Base-by-base conservation (phyloP, 2,888 invertebrate genomes). In the Globia sparganii region DNA sequence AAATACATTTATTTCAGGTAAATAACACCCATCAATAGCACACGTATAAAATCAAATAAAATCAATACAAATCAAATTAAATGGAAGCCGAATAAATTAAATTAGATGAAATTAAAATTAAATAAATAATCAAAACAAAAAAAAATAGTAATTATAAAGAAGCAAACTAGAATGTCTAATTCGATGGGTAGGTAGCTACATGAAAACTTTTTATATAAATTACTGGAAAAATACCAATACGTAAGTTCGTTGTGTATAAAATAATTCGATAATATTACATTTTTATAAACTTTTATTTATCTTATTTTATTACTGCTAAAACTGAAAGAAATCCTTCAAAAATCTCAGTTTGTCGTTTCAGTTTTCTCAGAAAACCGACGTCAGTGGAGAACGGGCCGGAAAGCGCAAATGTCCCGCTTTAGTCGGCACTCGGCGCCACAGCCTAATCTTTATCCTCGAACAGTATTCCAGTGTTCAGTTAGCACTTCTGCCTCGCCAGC, bases 401-500 rank as follows among this genome's bases (percentile, higher is more conserved):
- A 85, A 76, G 58, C 83, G 81, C 79, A 79, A 89, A 86, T 77
- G 86, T 87, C 86, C 82, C 84, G 80, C 80, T 75, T 78, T 77
- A 86, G 85, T 79, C 84, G 81, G 77, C 87, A 78, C 81, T 79
- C 72, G 84, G 75, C 81, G 86, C 87, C 90, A 84, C 88, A 87
- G 86, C 79, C 84, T 88, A 87, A 89, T 88, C 89, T 89, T 88
- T 87, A 88, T 87, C 79, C 81, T 85, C 79, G 72, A 59, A 83
- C 85, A 79, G 81, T 84, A 86, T 83, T 83, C 84, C 82, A 80
- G 71, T 76, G 80, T 84, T 83, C 85, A 84, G 79, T 87, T 85
- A 82, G 80, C 82, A 80, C 75, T 78, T 76, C 80, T 81, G 79
- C 80, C 64, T 79, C 62, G 59, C 49, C 69, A 74, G 78, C 81